Base-by-base conservation (phyloP, 1,140 invertebrate genomes). In the Drosophila mojavensis region DNA sequence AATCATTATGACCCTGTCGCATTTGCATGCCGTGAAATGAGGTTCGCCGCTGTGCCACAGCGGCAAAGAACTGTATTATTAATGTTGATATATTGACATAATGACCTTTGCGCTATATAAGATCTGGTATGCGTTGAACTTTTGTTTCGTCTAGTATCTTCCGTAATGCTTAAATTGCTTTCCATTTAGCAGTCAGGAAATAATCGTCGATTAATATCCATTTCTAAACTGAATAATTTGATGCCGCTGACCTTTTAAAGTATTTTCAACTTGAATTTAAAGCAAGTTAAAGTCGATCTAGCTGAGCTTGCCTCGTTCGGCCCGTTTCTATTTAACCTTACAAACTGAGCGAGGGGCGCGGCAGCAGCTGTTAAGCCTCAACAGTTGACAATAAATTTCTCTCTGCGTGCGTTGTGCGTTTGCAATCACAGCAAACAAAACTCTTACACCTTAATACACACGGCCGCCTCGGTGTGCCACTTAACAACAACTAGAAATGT, bases 401-500 rank as follows among this genome's bases (percentile, higher is more conserved):
- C 54, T 30, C 0, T 58, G n/a, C 24, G 6, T 30, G 11, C 33
- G 24, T 53, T 39, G 36, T 39, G 26, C 26, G 45, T 41, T 61
- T 24, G 5, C 17, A 41, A 63, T 15, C 62, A 65, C 30, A 61
- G 45, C 36, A 33, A 33, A 41, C 26, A 4, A 63, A 39, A 39
- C 45, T 50, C 43, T 53, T 59, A 55, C 67, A 64, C 50, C 60
- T 45, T 39, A 36, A 28, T 33, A 56, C 33, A 28, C 51, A 33
- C 24, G 30, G 28, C 33, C 55, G 62, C 20, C 55, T 68, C 43
- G 43, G 43, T 15, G 83, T 88, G 84, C 83, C 83, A 86, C 84
- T 86, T 85, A 81, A 74, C 65, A 75, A 74, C 79, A 88, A 88
- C 83, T 88, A 79, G 81, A 88, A 83, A 83, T 88, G 83, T 78